Base-by-base conservation (phyloP, 2,113 vertebrate species). In the Varanus komodoensis region DNA sequence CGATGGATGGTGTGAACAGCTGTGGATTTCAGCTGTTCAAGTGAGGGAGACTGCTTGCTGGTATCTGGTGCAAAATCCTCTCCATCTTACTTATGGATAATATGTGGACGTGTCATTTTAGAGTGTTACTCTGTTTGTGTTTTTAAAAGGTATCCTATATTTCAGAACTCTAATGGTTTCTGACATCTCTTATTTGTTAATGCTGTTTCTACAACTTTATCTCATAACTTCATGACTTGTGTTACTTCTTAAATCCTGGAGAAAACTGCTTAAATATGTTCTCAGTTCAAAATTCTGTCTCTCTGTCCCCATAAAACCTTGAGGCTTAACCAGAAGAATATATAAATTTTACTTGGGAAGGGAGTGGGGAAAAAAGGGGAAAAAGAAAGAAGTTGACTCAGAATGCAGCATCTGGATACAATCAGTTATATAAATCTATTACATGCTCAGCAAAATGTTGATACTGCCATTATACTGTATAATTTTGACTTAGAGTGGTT, bases 361-460 rank as follows among this genome's bases (percentile, higher is more conserved):
- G n/a, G 12, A 8, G 38, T 44, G 38, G 38, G 38, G 38, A 44
- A 44, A 44, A 44, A 44, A 44, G 38, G 38, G 38, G 38, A 44
- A 44, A 44, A 44, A 44, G 27, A 64, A 68, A 38, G 8, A 78
- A 68, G 44, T 69, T 79, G 15, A 8, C 57, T 74, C 27, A 80
- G 64, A n/a, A 80, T 38, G n/a, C 23, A 69, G 48, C 44, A 44
- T 85, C 83, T 71, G 83, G 64, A 80, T 89, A 73, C 15, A 80
- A 75, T 88, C 67, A 82, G 69, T 71, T 90, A 44, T 85, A 71
- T 90, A 71, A 85, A 57, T 57, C 75, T 85, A 57, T 86, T 44
- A 86, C 67, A 90, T 71, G 77, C 64, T 71, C 74, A 34, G 64
- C n/a, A 90, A 86, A 86, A 57, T 80, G 67, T 85, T 90, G 83